phyloP scores from a whole-genome alignment of 2,113 vertebrate genomes.

The Rhegmatorhina hoffmannsi region DNA sequence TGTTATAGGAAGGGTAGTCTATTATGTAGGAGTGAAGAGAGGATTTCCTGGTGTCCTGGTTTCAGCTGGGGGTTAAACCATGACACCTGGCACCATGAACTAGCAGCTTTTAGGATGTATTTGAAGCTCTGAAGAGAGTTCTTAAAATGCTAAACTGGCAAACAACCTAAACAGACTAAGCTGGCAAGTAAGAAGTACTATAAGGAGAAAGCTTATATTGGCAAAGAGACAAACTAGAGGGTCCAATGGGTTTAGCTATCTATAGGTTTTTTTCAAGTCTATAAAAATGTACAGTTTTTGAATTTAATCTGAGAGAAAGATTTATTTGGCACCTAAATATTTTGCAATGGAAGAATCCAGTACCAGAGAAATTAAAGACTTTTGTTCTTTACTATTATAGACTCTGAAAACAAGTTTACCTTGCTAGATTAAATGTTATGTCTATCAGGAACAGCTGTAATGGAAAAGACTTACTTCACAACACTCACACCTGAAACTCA shows the following conservation, averaged over 20 bases:
- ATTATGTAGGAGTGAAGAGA: neutral
- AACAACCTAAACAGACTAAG: neutral
- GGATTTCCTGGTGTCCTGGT: neutral
- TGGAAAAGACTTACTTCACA: neutral
- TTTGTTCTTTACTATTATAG: neutral
- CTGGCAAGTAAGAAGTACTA: neutral
- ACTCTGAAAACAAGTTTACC: neutral
- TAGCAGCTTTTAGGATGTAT: neutral
- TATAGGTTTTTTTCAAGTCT: neutral
- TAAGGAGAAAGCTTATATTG: neutral
- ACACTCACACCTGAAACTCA: neutral
- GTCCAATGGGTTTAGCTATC: neutral
- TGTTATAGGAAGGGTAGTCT: neutral
- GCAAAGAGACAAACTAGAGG: neutral
- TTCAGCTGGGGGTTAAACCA: neutral
- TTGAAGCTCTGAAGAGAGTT: neutral
- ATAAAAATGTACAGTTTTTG: neutral
- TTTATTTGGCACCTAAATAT: neutral
- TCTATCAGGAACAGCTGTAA: neutral
- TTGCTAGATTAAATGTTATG: neutral
- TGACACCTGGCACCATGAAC: neutral
- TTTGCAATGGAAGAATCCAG: neutral
- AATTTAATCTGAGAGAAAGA: neutral
- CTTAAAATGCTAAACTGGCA: neutral
- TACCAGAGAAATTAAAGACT: neutral